A percentile compares a stretch with the other conserved stretches of the same genome.
Conservation (phyloP, 2,888 invertebrate species). For the Sisyra terminalis region DNA sequence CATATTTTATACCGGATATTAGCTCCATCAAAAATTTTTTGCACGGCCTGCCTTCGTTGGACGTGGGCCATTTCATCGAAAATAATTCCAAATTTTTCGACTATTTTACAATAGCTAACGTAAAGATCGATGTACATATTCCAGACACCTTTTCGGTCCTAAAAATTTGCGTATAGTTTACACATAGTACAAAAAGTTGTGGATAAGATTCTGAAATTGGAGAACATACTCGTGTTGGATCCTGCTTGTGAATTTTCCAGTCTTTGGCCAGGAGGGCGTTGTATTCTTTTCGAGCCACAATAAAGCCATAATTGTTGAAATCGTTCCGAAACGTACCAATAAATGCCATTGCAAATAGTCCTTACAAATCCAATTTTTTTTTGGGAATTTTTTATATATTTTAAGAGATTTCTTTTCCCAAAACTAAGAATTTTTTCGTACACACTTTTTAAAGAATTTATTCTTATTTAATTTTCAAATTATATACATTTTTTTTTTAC, state of each 20-base stretch:
- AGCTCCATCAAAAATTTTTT: constrained; percentile 1
- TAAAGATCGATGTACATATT: background rate
- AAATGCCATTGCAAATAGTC: too few species aligned
- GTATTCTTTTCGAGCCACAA: background rate
- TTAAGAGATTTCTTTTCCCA: background rate
- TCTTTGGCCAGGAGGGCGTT: too few species aligned
- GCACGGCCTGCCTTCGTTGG: background rate
- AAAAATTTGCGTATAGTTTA: too few species aligned
- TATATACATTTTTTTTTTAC: too few species aligned
- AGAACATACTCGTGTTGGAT: too few species aligned
- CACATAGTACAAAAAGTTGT: too few species aligned
- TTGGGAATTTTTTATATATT: constrained; percentile 1
- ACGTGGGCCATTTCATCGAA: constrained; percentile 2
- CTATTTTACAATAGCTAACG: background rate
- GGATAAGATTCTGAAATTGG: too few species aligned
- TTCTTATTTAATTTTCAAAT: too few species aligned
- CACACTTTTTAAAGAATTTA: too few species aligned
- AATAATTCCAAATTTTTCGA: background rate
- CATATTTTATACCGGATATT: background rate
- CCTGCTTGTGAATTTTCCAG: too few species aligned
- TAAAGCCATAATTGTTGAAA: background rate
- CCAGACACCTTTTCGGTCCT: background rate
- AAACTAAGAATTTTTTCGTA: too few species aligned
- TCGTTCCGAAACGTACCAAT: constrained; percentile 2
- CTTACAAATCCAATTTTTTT: too few species aligned